Base-by-base conservation (phyloP, 2,113 vertebrate species). In the Panthera leo region DNA sequence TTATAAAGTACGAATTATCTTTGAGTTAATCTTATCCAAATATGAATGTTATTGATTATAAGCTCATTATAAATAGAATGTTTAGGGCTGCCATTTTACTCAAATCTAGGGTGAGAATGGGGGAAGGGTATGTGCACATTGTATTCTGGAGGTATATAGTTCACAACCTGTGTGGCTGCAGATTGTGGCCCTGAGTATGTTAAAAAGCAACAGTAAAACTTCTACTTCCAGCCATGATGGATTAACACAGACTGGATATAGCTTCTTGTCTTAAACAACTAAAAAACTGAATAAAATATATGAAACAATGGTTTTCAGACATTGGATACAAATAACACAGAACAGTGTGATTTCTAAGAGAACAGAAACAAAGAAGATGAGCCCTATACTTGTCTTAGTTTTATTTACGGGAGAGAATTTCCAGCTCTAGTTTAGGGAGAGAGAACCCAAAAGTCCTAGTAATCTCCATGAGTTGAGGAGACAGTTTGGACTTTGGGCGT, bases 251-350 rank as follows among this genome's bases (percentile, higher is more conserved):
- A 51, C 53, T 94, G 31, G 19, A 63, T 68, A 80, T 58, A 93
- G 25, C 45, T 58, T 96, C 15, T 79, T 48, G 21, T 53, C n/a
- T 96, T 79, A 68, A 36, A 75, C 25, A 94, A 92, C 36, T 70
- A 45, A 94, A 91, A 90, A 96, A 36, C n/a, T 31, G 31, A 94
- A 45, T 88, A 89, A 95, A 94, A 91, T 95, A 31, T 39, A 42
- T 97, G 51, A 97, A 95, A 63, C 18, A 58, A 19, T 45, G 4
- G 5, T 76, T 90, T 97, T 73, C 8, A 89, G 31, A 42, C 58
- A 75, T 51, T 96, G 31, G n/a, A 55, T 51, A 91, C 19, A 89
- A 89, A 73, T 75, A 80, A 2, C 65, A 85, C 14, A 70, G 23
- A 19, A 58, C 27, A 76, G 3, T 70, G 73, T 70, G 67, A 80